These are phyloP conservation scores for Sipha flava DNA, from an alignment of 1,140 invertebrate genomes.

Conservation along the genomic window DNA sequence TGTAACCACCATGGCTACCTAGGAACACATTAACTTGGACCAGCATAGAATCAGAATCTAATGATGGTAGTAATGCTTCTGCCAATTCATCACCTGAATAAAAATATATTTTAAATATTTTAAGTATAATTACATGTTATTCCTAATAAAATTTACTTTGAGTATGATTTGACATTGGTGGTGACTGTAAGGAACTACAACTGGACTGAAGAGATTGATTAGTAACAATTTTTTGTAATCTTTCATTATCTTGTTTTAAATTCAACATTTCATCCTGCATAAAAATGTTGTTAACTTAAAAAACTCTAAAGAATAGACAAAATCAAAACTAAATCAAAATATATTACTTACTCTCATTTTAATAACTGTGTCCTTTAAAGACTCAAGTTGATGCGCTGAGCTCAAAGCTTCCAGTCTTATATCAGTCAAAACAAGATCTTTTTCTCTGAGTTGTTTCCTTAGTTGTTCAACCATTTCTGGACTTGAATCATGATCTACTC, in stretches of 20 bases:
- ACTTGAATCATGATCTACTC: constrained; percentile 15
- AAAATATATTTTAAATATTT: not conserved
- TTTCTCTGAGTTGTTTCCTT: constrained; percentile 85
- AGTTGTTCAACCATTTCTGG: constrained; percentile 66
- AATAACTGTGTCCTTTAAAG: constrained; percentile 88
- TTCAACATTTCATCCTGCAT: constrained; percentile 88
- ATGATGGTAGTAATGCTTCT: not conserved
- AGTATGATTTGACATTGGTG: constrained; percentile 18
- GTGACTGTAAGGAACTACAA: constrained; percentile 57
- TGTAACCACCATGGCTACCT: constrained; percentile 69
- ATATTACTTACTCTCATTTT: constrained; percentile 74
- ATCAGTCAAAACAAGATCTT: constrained; percentile 92
- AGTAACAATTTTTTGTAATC: constrained; percentile 77
- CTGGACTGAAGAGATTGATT: constrained; percentile 72
- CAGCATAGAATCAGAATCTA: constrained; percentile 60
- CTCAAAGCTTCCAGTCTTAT: constrained; percentile 90
- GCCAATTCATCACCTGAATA: not conserved
- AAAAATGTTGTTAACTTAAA: constrained; percentile 33
- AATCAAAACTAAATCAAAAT: not conserved
- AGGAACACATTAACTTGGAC: constrained; percentile 74
- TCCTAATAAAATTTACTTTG: not conserved
- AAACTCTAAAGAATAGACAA: not conserved
- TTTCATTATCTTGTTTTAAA: constrained; percentile 92
- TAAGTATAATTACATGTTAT: not conserved
- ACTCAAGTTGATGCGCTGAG: constrained; percentile 92